Evolutionary conservation across 2,797 vertebrate genomes (phyloP).

Genomic region (Premnoplex brunnescens): DNA sequence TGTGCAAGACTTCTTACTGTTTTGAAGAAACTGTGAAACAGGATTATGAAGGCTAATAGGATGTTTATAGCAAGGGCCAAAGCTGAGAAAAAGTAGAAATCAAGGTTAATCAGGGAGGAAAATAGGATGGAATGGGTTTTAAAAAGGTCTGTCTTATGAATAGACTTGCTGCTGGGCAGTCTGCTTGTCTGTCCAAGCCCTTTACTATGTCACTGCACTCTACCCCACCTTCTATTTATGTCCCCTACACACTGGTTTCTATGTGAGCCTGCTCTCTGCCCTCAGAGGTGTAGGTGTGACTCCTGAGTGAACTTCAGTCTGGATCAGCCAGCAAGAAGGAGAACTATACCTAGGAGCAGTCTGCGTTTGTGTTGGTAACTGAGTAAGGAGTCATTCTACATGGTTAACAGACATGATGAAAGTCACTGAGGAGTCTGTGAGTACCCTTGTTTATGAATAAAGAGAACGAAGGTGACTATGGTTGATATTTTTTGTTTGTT

Average conservation of each 20-base stretch:
- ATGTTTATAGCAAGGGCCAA: background rate
- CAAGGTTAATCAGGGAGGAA: background rate
- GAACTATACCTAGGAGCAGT: background rate
- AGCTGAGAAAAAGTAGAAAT: background rate
- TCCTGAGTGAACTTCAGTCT: background rate
- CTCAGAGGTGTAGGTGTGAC: background rate
- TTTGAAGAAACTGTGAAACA: background rate
- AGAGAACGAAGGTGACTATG: fast-evolving
- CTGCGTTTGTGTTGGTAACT: background rate
- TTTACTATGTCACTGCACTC: background rate
- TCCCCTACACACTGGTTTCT: fast-evolving
- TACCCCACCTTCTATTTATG: background rate
- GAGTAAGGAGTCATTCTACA: background rate
- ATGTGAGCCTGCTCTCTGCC: background rate
- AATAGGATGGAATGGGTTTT: background rate
- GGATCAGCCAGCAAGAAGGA: background rate
- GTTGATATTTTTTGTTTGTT: too few species aligned
- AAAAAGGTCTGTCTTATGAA: background rate
- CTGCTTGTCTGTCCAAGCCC: background rate
- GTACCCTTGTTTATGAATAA: fast-evolving
- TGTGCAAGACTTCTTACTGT: background rate
- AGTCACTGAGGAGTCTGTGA: background rate
- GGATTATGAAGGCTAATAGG: background rate
- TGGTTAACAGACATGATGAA: too few species aligned
- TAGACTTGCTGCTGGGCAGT: background rate